Conservation (phyloP, 1,140 invertebrate species). For the Acyrthosiphon pisum region DNA sequence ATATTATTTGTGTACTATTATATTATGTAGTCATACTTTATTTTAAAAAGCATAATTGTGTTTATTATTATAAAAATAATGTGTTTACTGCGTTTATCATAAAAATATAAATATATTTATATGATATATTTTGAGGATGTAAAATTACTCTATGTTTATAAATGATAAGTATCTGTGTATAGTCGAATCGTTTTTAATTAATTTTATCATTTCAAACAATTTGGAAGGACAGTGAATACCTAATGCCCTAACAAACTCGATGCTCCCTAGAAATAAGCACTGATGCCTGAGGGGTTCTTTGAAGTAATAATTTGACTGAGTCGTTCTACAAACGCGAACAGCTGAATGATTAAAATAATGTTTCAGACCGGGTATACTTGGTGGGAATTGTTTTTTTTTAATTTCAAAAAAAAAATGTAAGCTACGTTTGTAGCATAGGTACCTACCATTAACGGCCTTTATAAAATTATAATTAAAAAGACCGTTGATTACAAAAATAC, state of each 20-base stretch:
- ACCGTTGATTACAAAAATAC: not conserved
- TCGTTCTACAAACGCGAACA: not conserved
- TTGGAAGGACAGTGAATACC: not conserved
- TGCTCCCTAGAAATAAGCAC: not conserved
- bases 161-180: not conserved
- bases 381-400: conserved; percentile 19
- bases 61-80: not conserved
- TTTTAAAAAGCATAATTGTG: not conserved
- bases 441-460: not conserved
- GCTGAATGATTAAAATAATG: conserved; percentile 29
- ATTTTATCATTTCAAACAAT: conserved; percentile 25
- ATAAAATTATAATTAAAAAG: conserved; percentile 7
- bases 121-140: not conserved
- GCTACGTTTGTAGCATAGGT: not conserved
- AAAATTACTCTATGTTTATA: not conserved
- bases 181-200: conserved; percentile 31
- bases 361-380: not conserved
- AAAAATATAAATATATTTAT: not conserved
- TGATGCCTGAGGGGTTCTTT: not conserved
- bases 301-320: conserved; percentile 25
- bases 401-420: not conserved
- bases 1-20: too few relatives aligned
- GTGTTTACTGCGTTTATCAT: not conserved
- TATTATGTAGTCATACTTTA: too few relatives aligned
- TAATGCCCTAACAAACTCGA: not conserved